Percentiles rank a stretch among this genome's conserved stretches.
Evolutionary conservation across 2,113 vertebrate genomes (phyloP).

Genomic region (Actinemys pallida): DNA sequence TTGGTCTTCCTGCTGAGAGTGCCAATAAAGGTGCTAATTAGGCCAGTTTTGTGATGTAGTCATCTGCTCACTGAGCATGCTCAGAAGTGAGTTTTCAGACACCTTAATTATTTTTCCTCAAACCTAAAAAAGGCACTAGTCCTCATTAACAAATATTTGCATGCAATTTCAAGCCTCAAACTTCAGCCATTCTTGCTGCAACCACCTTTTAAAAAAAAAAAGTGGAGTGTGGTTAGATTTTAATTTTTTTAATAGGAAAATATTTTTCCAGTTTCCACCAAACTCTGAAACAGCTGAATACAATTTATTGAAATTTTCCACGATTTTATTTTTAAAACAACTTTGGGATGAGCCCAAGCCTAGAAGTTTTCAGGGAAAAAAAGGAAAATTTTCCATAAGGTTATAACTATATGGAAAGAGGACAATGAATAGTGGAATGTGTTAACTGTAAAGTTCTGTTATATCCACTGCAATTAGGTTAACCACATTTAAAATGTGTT

Average conservation of each 20-base stretch:
- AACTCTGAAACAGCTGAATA: constrained; percentile 33
- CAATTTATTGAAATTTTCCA: constrained; percentile 45
- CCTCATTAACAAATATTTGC: neutral
- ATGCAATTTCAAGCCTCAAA: neutral
- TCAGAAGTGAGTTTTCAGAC: neutral
- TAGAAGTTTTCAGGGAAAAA: constrained; percentile 26
- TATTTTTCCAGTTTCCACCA: neutral
- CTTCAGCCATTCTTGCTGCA: neutral
- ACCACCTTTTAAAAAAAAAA: neutral
- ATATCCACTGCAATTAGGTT: constrained; percentile 45
- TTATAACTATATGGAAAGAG: constrained; percentile 37
- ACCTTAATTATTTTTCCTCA: neutral
- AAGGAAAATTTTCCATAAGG: neutral
- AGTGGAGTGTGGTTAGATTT: neutral
- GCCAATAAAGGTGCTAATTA: neutral
- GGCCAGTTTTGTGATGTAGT: neutral
- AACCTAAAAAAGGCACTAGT: neutral
- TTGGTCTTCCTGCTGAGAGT: neutral
- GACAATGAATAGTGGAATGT: constrained; percentile 60
- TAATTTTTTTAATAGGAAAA: neutral
- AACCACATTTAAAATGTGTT: constrained; percentile 38
- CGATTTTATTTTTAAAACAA: neutral
- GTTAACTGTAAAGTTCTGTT: constrained; percentile 58
- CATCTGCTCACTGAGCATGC: neutral
- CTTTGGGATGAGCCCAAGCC: constrained; percentile 22